Conservation (phyloP, 1,140 invertebrate species). For the Micrasema minimum region DNA sequence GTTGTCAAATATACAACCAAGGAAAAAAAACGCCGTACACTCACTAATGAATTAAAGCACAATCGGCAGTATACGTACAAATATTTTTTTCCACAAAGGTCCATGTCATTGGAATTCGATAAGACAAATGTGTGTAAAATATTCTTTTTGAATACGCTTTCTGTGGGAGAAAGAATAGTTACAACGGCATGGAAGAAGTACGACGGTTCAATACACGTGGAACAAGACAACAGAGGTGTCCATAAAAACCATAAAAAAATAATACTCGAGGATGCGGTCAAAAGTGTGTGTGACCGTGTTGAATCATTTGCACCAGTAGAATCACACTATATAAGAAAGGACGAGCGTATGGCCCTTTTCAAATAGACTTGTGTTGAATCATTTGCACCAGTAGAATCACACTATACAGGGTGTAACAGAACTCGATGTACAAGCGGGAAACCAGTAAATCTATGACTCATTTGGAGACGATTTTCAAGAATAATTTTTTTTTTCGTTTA, state of each 20-base stretch:
- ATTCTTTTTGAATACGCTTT: slow-evolving; percentile 13
- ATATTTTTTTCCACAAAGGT: background rate
- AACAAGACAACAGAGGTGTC: slow-evolving; percentile 26
- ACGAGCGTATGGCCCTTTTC: too few species aligned
- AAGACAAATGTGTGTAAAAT: slow-evolving; percentile 32
- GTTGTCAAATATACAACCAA: slow-evolving; percentile 33
- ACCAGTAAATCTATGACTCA: too few species aligned
- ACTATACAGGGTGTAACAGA: too few species aligned
- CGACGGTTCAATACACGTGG: background rate
- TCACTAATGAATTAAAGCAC: background rate
- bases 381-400: too few species aligned
- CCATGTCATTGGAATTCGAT: background rate
- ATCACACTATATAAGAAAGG: slow-evolving; percentile 41
- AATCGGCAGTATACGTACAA: background rate
- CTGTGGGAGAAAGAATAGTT: slow-evolving; percentile 21
- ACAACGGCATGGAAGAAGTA: slow-evolving; percentile 32
- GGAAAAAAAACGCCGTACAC: slow-evolving; percentile 14
- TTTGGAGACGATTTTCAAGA: too few species aligned
- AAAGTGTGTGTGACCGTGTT: slow-evolving; percentile 31
- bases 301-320: slow-evolving; percentile 39
- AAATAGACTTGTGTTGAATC: too few species aligned
- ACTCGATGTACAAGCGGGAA: too few species aligned
- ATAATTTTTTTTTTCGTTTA: too few species aligned
- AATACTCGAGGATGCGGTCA: slow-evolving; percentile 34
- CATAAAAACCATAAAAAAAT: slow-evolving; percentile 29